These are phyloP conservation scores for Caenorhabditis angaria DNA, from an alignment of 2,888 invertebrate genomes.

Conservation along the genomic window DNA sequence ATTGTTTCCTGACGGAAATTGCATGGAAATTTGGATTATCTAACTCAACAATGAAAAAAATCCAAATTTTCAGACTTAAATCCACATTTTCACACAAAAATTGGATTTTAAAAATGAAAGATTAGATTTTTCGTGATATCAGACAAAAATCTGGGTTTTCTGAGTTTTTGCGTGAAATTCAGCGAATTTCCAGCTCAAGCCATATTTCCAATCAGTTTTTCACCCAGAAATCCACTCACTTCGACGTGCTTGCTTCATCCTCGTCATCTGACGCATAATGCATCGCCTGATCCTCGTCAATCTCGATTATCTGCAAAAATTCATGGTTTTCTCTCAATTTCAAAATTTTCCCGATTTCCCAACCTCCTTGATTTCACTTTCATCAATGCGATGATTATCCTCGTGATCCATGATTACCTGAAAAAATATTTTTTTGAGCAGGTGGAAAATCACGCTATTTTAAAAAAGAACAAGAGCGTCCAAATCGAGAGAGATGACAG, in stretches of 20 bases:
- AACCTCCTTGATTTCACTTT: conserved; percentile 41
- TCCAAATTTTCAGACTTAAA: no score
- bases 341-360: background rate
- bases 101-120: background rate
- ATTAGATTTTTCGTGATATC: no score
- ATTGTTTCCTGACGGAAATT: no score
- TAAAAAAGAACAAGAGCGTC: background rate
- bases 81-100: conserved; percentile 1
- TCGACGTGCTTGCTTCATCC: conserved; percentile 56
- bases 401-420: conserved; percentile 37
- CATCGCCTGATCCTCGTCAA: conserved; percentile 41
- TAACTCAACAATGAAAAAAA: no score
- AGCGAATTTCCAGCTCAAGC: no score
- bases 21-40: no score
- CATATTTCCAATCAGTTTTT: no score
- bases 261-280: conserved; percentile 50
- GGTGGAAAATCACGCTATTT: no score
- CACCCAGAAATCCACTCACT: conserved; percentile 29
- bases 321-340: background rate
- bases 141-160: no score
- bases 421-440: no score
- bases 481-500: background rate
- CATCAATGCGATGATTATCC: conserved; percentile 33
- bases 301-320: conserved; percentile 44
- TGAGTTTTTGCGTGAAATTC: no score